Evolutionary conservation across 1,140 invertebrate species (phyloP).

Genomic region (Chironomus tepperi): DNA sequence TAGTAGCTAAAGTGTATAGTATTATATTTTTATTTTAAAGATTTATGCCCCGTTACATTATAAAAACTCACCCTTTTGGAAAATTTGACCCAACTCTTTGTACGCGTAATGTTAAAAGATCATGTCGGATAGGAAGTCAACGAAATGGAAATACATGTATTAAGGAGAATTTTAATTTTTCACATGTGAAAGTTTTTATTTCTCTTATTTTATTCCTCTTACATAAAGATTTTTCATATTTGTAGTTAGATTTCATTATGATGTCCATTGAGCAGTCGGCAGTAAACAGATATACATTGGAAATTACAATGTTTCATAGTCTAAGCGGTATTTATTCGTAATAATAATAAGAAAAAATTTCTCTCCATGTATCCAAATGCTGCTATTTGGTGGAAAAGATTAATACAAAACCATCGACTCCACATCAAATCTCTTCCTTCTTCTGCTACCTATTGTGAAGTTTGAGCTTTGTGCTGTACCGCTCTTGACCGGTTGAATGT

Average conservation of each 20-base stretch:
- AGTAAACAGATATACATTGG: neutral
- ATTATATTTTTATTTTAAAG: neutral
- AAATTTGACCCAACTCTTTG: constrained; percentile 13
- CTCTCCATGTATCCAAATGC: neutral
- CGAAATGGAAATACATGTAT: neutral
- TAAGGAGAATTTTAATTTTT: neutral
- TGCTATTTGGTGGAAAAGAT: neutral
- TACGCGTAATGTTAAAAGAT: neutral
- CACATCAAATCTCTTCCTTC: neutral
- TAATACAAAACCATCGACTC: neutral
- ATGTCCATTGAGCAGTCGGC: neutral
- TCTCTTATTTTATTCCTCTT: neutral
- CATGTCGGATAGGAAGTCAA: neutral
- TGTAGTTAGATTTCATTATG: neutral
- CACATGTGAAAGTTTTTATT: constrained; percentile 11
- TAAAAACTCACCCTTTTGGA: neutral
- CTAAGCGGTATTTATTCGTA: neutral
- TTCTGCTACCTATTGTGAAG: no score
- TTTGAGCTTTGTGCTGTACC: no score
- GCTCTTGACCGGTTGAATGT: no score
- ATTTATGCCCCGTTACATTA: neutral
- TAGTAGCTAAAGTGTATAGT: neutral
- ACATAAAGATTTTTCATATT: neutral
- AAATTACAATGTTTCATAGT: neutral
- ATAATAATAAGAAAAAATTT: neutral